Percentiles rank a stretch among this genome's conserved stretches.
Conservation (phyloP, 2,888 invertebrate species). For the Macaria notata region DNA sequence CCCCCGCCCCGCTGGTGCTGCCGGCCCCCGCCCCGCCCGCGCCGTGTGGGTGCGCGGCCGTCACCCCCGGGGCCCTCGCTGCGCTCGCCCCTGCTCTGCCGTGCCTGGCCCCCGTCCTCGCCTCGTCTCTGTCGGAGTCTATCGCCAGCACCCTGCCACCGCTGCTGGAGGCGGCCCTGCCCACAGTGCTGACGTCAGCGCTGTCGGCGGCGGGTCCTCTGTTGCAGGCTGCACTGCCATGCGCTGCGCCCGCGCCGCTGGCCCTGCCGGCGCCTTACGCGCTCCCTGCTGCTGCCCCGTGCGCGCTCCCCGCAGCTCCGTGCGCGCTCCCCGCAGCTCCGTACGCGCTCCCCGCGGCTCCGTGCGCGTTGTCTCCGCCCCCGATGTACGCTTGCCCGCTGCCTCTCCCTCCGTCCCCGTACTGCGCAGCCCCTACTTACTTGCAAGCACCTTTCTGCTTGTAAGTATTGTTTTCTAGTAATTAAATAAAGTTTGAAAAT, state of each 20-base stretch:
- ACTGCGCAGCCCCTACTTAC: constrained; percentile 9
- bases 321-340: background rate
- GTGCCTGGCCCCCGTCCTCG: constrained; percentile 40
- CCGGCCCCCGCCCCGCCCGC: constrained; percentile 25
- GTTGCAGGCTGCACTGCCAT: constrained; percentile 40
- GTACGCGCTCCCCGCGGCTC: constrained; percentile 1
- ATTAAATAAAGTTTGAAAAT: constrained; percentile 8
- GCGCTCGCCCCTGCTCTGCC: constrained; percentile 43
- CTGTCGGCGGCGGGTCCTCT: constrained; percentile 50
- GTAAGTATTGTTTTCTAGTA: constrained; percentile 7
- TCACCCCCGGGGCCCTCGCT: constrained; percentile 29
- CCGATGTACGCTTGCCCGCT: constrained; percentile 12
- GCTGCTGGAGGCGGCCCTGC: constrained; percentile 44
- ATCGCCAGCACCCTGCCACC: constrained; percentile 46
- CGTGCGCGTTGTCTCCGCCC: constrained; percentile 14
- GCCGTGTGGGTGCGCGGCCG: constrained; percentile 13
- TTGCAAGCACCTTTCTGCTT: constrained; percentile 13
- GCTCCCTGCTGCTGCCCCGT: constrained; percentile 5
- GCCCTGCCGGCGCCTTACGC: constrained; percentile 11
- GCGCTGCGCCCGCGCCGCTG: constrained; percentile 15
- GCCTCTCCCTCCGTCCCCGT: constrained; percentile 10
- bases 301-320: constrained; percentile 8
- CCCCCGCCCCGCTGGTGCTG: constrained; percentile 21
- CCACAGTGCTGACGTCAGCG: constrained; percentile 50
- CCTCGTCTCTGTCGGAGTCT: constrained; percentile 40